A percentile compares a stretch with the other conserved stretches of the same genome.
Conservation (phyloP, 2,797 vertebrate genomes). For the Australoheros facetus region DNA sequence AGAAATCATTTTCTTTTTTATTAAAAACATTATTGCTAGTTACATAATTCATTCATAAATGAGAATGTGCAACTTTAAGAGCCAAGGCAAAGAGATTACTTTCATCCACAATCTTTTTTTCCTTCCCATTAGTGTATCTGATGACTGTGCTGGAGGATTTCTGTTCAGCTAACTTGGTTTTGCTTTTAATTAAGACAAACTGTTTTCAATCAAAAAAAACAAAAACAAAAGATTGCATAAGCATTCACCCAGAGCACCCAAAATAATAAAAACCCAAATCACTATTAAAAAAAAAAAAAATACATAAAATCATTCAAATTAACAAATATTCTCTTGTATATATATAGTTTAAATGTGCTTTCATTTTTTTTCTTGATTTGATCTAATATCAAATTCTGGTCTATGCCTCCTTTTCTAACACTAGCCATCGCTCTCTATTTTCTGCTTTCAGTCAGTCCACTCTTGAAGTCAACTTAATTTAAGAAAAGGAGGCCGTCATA, state of each 20-base stretch:
- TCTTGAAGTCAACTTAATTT: constrained; percentile 60
- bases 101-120: constrained; percentile 65
- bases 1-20: constrained; percentile 79
- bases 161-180: constrained; percentile 61
- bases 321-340: constrained; percentile 85
- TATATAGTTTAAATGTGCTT: constrained; percentile 86
- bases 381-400: constrained; percentile 67
- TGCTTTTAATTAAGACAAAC: constrained; percentile 77
- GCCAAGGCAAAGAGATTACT: constrained; percentile 81
- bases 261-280: constrained; percentile 79
- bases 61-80: constrained; percentile 85
- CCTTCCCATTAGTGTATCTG: constrained; percentile 63
- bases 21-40: constrained; percentile 87
- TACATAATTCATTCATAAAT: constrained; percentile 83
- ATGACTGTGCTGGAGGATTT: constrained; percentile 50
- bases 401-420: constrained; percentile 60
- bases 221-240: constrained; percentile 79
- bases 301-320: constrained; percentile 80
- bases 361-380: constrained; percentile 62
- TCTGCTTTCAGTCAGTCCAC: constrained; percentile 32
- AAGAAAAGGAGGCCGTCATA: constrained; percentile 33
- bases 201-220: constrained; percentile 77
- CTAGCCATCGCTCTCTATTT: constrained; percentile 38
- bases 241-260: constrained; percentile 82
- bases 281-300: constrained; percentile 73